Evolutionary conservation across 2,888 invertebrate genomes (phyloP).

Genomic region (Aricia artaxerxes): DNA sequence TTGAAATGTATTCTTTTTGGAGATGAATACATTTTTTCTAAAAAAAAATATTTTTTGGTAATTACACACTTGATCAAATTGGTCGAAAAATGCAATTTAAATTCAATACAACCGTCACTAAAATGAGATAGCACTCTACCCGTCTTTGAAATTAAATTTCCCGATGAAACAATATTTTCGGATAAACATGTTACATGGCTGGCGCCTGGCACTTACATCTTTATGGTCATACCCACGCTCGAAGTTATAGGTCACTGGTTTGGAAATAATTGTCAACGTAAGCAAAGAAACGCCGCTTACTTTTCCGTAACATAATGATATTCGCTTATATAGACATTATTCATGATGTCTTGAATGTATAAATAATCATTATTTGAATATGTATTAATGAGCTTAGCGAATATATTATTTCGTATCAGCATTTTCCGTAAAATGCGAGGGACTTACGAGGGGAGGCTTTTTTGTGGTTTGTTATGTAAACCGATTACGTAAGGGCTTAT

Average conservation of each 20-base stretch:
- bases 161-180: no score
- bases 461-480: not conserved
- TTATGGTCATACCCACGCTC: not conserved
- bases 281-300: not conserved
- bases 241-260: not conserved
- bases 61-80: no score
- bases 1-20: not conserved
- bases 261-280: not conserved
- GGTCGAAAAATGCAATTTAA: no score
- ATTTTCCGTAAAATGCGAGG: constrained; percentile 1
- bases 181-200: no score
- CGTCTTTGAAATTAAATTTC: no score
- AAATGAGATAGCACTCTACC: no score
- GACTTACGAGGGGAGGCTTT: not conserved
- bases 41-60: no score
- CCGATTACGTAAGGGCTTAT: not conserved
- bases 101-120: no score
- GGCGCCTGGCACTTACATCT: no score
- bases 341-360: constrained; percentile 29
- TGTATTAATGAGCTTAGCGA: constrained; percentile 17
- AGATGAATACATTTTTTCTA: no score
- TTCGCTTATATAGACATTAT: constrained; percentile 23
- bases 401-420: constrained; percentile 24
- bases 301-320: constrained; percentile 15
- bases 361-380: constrained; percentile 24